These are phyloP conservation scores for Ammodytes marinus DNA, from an alignment of 2,113 vertebrate species.

Conservation along the genomic window DNA sequence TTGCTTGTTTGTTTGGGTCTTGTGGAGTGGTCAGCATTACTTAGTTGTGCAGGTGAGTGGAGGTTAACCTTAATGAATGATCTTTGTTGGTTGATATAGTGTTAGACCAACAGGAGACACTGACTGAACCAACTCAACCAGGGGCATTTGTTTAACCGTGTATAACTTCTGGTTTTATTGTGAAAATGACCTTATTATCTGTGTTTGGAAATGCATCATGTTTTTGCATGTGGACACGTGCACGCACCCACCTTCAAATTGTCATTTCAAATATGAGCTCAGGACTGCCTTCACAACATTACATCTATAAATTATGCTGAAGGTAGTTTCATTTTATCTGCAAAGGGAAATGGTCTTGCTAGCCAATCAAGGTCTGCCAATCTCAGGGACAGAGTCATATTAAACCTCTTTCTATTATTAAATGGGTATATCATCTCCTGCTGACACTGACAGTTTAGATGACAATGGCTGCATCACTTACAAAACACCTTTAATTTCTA, in stretches of 20 bases:
- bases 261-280: conserved; percentile 71
- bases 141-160: conserved; percentile 1
- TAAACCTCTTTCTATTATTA: conserved; percentile 83
- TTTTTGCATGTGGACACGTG: conserved; percentile 27
- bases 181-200: conserved; percentile 14
- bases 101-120: background rate
- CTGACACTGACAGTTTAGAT: conserved; percentile 67
- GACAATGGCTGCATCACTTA: conserved; percentile 69
- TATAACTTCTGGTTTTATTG: background rate
- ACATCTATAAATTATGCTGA: conserved; percentile 80
- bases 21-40: background rate
- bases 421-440: conserved; percentile 78
- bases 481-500: conserved; percentile 62
- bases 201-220: conserved; percentile 20
- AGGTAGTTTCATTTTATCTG: conserved; percentile 81
- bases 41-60: conserved; percentile 37
- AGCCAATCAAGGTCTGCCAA: conserved; percentile 78
- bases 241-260: conserved; percentile 30
- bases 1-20: conserved; percentile 9
- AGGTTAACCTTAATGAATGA: conserved; percentile 35
- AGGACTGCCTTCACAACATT: conserved; percentile 74
- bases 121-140: background rate
- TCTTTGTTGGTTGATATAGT: conserved; percentile 23
- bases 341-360: conserved; percentile 69
- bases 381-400: conserved; percentile 68